Conservation (phyloP, 2,888 invertebrate species). For the Xylota sylvarum region DNA sequence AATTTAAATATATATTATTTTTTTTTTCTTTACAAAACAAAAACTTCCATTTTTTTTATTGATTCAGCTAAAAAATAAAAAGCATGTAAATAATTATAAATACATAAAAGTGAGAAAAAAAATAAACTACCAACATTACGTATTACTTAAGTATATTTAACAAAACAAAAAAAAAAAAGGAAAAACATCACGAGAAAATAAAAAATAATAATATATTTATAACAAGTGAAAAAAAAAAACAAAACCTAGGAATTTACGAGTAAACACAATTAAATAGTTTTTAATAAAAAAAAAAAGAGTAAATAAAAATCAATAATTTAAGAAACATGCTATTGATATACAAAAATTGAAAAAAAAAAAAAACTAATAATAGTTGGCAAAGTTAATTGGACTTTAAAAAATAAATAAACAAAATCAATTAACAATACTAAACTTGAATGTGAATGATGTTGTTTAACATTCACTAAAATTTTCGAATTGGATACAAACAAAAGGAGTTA, state of each 20-base stretch:
- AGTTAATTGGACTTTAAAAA: conserved; percentile 23
- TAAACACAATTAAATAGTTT: conserved; percentile 53
- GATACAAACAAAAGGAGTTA: conserved; percentile 38
- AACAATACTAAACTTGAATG: conserved; percentile 19
- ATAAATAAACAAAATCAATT: conserved; percentile 14
- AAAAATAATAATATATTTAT: conserved; percentile 59
- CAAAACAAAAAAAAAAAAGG: conserved; percentile 12
- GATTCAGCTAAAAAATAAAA: conserved; percentile 28
- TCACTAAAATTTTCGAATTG: conserved; percentile 33
- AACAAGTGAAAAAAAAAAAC: conserved; percentile 53
- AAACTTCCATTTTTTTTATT: conserved; percentile 72
- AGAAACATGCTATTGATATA: conserved; percentile 79
- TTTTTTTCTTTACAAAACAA: conserved; percentile 33
- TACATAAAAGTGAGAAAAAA: conserved; percentile 5
- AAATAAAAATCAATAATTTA: conserved; percentile 76
- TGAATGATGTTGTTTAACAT: conserved; percentile 34
- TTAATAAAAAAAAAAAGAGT: conserved; percentile 28
- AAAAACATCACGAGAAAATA: conserved; percentile 14
- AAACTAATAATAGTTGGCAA: conserved; percentile 11
- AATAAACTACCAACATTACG: conserved; percentile 42
- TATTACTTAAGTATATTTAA: conserved; percentile 58
- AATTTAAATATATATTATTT: conserved; percentile 21
- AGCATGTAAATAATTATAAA: conserved; percentile 55
- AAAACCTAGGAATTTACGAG: conserved; percentile 53
- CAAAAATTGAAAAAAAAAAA: conserved; percentile 75